Evolutionary conservation across 1,140 invertebrate species (phyloP).

Genomic region (Grapholita molesta): DNA sequence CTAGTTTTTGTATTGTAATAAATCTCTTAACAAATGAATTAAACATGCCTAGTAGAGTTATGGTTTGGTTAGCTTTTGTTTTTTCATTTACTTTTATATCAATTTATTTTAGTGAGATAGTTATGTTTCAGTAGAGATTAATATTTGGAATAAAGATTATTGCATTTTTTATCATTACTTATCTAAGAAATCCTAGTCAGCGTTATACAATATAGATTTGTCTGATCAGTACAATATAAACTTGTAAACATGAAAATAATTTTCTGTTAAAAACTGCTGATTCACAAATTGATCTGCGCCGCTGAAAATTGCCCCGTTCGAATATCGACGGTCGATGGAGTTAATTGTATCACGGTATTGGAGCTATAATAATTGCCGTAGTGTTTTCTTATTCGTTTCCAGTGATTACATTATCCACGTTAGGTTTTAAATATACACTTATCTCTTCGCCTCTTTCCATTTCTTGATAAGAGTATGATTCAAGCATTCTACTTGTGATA

Average conservation of each 20-base stretch:
- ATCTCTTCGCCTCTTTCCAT: too few species aligned
- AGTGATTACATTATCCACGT: too few species aligned
- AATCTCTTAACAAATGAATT: neutral
- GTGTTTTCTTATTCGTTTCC: neutral
- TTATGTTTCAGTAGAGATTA: too few species aligned
- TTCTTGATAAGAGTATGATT: too few species aligned
- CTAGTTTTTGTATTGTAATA: neutral
- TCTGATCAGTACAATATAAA: neutral
- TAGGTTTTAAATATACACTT: too few species aligned
- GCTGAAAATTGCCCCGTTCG: neutral
- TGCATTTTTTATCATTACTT: too few species aligned
- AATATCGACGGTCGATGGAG: neutral
- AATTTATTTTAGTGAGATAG: neutral
- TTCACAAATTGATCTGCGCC: neutral
- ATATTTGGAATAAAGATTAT: too few species aligned
- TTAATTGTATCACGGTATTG: slow-evolving; percentile 1
- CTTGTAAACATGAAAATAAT: neutral
- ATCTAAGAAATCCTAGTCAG: too few species aligned
- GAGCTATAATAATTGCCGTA: neutral
- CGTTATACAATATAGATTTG: too few species aligned
- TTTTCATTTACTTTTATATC: neutral
- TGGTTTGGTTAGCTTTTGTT: neutral
- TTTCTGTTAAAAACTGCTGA: neutral
- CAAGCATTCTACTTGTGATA: neutral
- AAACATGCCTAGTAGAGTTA: neutral